These are phyloP conservation scores for Tangara arthus DNA, from an alignment of 2,797 vertebrate species.

Conservation along the genomic window DNA sequence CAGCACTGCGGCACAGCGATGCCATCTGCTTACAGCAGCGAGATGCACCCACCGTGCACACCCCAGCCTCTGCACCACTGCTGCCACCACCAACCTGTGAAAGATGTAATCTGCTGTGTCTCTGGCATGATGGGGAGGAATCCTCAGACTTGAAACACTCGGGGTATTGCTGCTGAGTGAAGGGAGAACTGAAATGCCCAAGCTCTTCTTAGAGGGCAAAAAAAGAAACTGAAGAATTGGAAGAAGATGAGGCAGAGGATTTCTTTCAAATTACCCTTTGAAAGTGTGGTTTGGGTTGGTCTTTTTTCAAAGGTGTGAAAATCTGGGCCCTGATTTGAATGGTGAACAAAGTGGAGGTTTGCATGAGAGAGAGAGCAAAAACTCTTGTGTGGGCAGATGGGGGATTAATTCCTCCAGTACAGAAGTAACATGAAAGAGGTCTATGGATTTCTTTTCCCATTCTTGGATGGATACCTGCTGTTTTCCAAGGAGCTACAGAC, in stretches of 20 bases:
- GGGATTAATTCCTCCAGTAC: neutral
- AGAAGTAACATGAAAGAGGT: neutral
- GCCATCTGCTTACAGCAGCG: neutral
- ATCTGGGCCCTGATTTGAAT: neutral
- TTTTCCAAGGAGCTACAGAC: neutral
- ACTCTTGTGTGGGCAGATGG: neutral
- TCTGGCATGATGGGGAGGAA: neutral
- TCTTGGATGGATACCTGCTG: neutral
- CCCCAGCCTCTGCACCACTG: neutral
- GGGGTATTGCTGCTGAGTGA: accelerated
- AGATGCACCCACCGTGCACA: accelerated
- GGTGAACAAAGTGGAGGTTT: neutral
- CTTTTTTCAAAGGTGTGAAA: neutral
- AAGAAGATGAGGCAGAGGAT: neutral
- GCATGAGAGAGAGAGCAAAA: neutral
- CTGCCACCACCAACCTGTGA: neutral
- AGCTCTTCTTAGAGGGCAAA: neutral
- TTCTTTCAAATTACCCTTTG: neutral
- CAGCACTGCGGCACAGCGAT: accelerated
- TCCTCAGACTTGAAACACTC: neutral
- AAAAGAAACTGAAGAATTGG: neutral
- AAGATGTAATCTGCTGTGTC: neutral
- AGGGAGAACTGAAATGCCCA: neutral
- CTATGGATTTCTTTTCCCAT: neutral
- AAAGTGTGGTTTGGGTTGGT: neutral